Base-by-base conservation (phyloP, 1,140 invertebrate genomes). In the Penaeus indicus region DNA sequence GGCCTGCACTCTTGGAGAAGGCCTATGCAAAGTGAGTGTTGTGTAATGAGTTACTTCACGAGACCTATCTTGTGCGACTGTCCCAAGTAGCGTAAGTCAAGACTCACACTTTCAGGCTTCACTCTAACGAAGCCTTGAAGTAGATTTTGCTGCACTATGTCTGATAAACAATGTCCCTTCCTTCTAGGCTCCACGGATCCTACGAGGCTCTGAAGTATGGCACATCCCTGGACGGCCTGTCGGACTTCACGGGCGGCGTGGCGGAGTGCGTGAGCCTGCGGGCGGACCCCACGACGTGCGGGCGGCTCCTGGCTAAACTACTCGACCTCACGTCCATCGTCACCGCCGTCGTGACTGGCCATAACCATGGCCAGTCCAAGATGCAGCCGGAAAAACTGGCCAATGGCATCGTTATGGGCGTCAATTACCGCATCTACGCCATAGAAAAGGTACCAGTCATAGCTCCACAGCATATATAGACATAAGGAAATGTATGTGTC, bases 201-300 rank as follows among this genome's bases (percentile, higher is more conserved):
- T 99, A 99, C 93, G 98, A 99, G 93, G 97, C 98, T 0, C 94
- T 99, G 11, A 99, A 98, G 92, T 98, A 98, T 92, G 97, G 97
- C 19, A 97, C 96, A 38, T 93, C 97, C 5, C 93, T 97, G 77
- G 97, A 98, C 92, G 97, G 97, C 4, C 93, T 98, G 60, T 96
- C 97, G 0, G 97, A 98, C 93, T 93, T 98, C 1, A 97, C 97
- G 0, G 97, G 97, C 11, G 97, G 97, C 4, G 96, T 98, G 69
- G 97, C 97, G 0, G 97, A 98, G 92, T 91, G 88, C 10, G 64
- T 93, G n/a, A 96, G 95, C 77, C 95, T 97, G 88, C 85, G 95
- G 82, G 94, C 95, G 80, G 96, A 96, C 91, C 94, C 95, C 0
- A 95, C 95, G 0, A 93, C 94, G 1, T 95, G 95, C 90, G 94